These are phyloP conservation scores for Oxycera nigricornis DNA, from an alignment of 2,888 invertebrate genomes.

Conservation along the genomic window DNA sequence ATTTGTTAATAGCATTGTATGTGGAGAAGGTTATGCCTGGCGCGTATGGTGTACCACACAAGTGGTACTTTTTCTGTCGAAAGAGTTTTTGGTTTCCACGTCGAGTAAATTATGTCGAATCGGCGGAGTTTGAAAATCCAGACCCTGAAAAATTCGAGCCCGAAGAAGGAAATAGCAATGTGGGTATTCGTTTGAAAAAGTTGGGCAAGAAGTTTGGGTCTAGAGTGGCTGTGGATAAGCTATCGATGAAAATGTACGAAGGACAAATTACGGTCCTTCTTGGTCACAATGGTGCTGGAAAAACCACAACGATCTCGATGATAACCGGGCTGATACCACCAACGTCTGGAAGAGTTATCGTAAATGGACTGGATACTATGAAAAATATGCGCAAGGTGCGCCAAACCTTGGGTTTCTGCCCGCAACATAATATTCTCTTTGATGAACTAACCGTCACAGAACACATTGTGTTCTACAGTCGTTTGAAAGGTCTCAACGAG, in stretches of 20 bases:
- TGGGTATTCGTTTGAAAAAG: conserved; percentile 7
- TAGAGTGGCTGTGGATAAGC: conserved; percentile 67
- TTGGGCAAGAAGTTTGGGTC: conserved; percentile 16
- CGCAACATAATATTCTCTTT: conserved; percentile 83
- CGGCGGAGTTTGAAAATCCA: neutral
- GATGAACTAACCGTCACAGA: conserved; percentile 79
- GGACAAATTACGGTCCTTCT: conserved; percentile 68
- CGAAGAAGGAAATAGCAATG: neutral
- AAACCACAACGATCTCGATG: conserved; percentile 91
- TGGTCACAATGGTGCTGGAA: conserved; percentile 78
- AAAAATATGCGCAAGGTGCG: conserved; percentile 68
- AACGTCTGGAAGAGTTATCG: conserved; percentile 70
- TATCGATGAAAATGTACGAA: conserved; percentile 74
- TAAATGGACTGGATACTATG: conserved; percentile 74
- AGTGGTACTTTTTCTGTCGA: conserved; percentile 78
- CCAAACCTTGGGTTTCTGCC: conserved; percentile 75
- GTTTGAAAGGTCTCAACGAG: conserved; percentile 69
- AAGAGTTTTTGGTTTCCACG: conserved; percentile 63
- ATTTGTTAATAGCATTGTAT: conserved; percentile 78
- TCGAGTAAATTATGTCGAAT: neutral
- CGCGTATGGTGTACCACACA: conserved; percentile 78
- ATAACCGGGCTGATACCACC: conserved; percentile 77
- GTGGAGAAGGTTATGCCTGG: conserved; percentile 84
- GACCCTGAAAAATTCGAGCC: conserved; percentile 1
- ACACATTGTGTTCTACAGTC: conserved; percentile 80